Conservation (phyloP, 2,113 vertebrate species). For the Pterophyllum scalare region DNA sequence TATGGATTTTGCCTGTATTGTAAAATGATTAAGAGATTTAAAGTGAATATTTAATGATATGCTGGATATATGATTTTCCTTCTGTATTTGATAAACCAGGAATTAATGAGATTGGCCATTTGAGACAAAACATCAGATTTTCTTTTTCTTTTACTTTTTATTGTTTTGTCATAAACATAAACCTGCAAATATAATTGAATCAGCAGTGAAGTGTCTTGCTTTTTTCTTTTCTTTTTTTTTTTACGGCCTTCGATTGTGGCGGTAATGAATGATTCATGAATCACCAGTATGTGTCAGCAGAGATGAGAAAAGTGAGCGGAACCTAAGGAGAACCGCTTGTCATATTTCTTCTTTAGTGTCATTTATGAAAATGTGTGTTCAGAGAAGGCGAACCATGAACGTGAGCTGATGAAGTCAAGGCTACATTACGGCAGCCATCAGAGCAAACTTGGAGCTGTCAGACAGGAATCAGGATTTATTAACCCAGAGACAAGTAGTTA, state of each 20-base stretch:
- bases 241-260: constrained; percentile 20
- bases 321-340: constrained; percentile 53
- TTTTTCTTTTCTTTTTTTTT: not conserved
- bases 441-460: constrained; percentile 42
- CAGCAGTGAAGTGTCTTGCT: constrained; percentile 21
- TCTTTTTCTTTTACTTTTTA: not conserved
- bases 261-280: constrained; percentile 62
- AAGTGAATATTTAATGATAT: not conserved
- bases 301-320: constrained; percentile 41
- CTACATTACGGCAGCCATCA: constrained; percentile 23
- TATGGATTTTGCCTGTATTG: not conserved
- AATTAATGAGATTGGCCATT: not conserved
- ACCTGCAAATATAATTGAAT: constrained; percentile 58
- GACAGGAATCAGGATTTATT: constrained; percentile 72
- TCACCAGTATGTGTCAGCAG: constrained; percentile 23
- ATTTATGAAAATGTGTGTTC: constrained; percentile 72
- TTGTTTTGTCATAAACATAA: constrained; percentile 52
- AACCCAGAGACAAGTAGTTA: constrained; percentile 63
- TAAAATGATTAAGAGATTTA: not conserved
- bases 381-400: constrained; percentile 55
- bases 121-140: constrained; percentile 27
- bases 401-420: constrained; percentile 69
- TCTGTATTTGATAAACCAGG: not conserved
- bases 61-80: not conserved
- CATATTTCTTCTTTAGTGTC: constrained; percentile 75